Evolutionary conservation across 2,888 invertebrate genomes (phyloP), one percentile per base, ranked within the genome.

Genomic region (Melinaea menophilus): DNA sequence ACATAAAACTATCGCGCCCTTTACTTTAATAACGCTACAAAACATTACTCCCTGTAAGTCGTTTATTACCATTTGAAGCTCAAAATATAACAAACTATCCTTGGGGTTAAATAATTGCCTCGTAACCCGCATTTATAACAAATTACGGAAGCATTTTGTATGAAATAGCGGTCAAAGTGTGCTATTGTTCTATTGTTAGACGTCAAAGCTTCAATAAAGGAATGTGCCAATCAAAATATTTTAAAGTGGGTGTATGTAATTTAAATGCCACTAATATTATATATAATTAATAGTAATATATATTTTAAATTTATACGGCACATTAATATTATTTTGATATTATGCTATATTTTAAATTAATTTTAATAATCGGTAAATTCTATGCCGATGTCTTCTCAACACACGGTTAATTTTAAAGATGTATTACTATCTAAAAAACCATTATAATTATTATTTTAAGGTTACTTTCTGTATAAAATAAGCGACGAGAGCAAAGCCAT

Each of bases 141-240:
- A 41, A 63, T 56, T 55, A 59, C 75, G 76, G 79, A 79, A 80
- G 77, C 70, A 63, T 63, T 66, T 70, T 69, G 55, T 69, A 79
- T 76, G 80, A 79, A 80, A 79, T 78, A 58, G 59, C 55, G 13
- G 37, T 73, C 68, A 72, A 75, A 75, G 68, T 73, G 46, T 58
- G n/a, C 71, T 58, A 78, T 80, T 80, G 79, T 81, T 79, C 79
- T 70, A 79, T 80, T 81, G 79, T 80, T 75, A 69, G 69, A 63
- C 70, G 70, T 65, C 68, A 68, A 72, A 69, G 64, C 59, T 55
- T 63, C 59, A 67, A 63, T 64, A 69, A 64, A 55, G 33, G 63
- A 59, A 75, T 69, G 72, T 80, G 81, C 79, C 79, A 81, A 79
- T 80, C 80, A 80, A 70, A 55, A 62, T 61, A 65, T 72, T 72